Base-by-base conservation (phyloP, 2,113 vertebrate species). In the Pardalotus punctatus region DNA sequence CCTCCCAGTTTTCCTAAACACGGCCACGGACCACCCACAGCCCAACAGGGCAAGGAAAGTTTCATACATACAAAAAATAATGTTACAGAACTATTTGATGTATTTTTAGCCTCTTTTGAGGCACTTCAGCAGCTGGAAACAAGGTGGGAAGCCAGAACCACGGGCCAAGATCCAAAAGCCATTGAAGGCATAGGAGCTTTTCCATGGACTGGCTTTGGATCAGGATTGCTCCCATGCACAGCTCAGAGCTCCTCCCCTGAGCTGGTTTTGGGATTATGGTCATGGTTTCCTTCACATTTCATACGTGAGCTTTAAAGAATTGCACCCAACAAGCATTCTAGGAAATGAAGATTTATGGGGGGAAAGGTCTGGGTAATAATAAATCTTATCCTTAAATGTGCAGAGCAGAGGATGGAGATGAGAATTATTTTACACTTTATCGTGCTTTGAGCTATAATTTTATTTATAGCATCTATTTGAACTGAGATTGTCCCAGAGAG, bases 71-170 rank as follows among this genome's bases (percentile, higher is more conserved):
- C 79, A 61, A 81, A 73, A 91, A 94, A 31, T 11, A 24, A 90
- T 5, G 43, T 66, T 10, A 69, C 72, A 58, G 53, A 82, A 47
- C 2, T 20, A 62, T 81, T 5, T 73, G 67, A 92, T 88, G 64
- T 93, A 82, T 97, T 96, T 96, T 96, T 85, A 93, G 61, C 43
- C 43, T 76, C 70, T 82, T 90, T 61, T 42, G 82, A 96, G 56
- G 61, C 66, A 83, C 42, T 95, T 83, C 19, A 91, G 91, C 95
- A 94, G 93, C 93, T 97, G 90, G 84, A 93, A 89, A 47, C 62
- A 91, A 94, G 88, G 90, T 87, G 82, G 92, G 86, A 45, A 86
- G 92, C 31, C 94, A 94, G 81, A 42, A 47, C 12, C 0, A 0
- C 5, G 53, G 38, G 95, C 93, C 72, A 62, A 70, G 73, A 56